These are phyloP conservation scores for Manis pentadactyla DNA, from an alignment of 2,797 vertebrate species.

Conservation along the genomic window DNA sequence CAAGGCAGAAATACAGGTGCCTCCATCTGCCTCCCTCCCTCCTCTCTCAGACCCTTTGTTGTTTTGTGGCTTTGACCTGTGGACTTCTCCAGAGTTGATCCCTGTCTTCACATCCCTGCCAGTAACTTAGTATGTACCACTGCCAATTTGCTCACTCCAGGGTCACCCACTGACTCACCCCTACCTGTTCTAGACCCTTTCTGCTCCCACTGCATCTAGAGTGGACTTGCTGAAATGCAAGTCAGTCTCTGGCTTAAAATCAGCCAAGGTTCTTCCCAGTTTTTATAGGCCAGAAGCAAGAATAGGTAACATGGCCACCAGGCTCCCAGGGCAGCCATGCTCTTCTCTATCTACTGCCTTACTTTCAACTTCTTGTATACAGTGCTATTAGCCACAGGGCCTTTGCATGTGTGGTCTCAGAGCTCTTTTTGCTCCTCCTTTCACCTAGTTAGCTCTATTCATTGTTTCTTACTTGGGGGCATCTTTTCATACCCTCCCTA, in stretches of 20 bases:
- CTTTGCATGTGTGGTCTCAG: background rate
- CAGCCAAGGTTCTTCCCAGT: background rate
- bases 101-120: background rate
- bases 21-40: too few species aligned
- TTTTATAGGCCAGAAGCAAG: background rate
- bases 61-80: background rate
- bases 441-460: background rate
- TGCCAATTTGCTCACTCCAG: background rate
- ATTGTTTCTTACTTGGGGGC: background rate
- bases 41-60: too few species aligned
- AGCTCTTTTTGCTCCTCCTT: background rate
- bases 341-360: background rate
- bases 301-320: background rate
- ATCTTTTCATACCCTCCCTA: background rate
- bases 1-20: background rate
- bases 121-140: background rate
- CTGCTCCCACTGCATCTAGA: background rate
- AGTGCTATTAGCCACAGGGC: background rate
- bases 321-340: background rate
- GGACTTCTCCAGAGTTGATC: background rate
- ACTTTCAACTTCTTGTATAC: background rate
- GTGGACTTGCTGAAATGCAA: background rate
- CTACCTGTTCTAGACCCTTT: background rate
- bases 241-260: background rate
- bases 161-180: background rate